Conservation (phyloP, 2,888 invertebrate species). For the Mesodorylaimus sp. region DNA sequence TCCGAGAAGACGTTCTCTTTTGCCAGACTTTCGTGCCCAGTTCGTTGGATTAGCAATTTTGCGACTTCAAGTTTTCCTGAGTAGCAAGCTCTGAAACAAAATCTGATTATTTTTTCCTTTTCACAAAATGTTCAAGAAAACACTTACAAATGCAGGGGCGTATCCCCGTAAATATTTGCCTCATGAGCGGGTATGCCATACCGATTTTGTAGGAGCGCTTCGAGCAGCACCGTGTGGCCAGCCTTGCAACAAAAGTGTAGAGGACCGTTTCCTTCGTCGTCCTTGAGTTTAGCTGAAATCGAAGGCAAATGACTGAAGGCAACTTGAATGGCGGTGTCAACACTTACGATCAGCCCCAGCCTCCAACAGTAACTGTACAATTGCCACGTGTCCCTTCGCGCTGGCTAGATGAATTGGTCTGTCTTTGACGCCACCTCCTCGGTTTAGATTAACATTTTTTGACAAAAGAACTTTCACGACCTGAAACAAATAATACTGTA, state of each 20-base stretch:
- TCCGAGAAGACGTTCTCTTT: constrained; percentile 37
- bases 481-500: constrained; percentile 23
- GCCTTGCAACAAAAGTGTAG: constrained; percentile 36
- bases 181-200: constrained; percentile 25
- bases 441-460: constrained; percentile 33
- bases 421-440: constrained; percentile 34
- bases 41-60: constrained; percentile 29
- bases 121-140: not conserved
- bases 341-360: constrained; percentile 31
- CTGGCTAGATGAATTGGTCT: constrained; percentile 35
- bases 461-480: constrained; percentile 30
- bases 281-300: constrained; percentile 31
- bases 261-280: constrained; percentile 36
- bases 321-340: not conserved
- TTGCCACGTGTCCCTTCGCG: constrained; percentile 30
- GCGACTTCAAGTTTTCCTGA: constrained; percentile 30
- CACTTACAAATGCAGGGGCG: constrained; percentile 34
- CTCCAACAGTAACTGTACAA: constrained; percentile 32
- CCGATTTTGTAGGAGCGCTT: constrained; percentile 27
- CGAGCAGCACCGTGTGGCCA: constrained; percentile 32
- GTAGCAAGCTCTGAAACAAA: constrained; percentile 18
- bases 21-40: constrained; percentile 25
- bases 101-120: constrained; percentile 3
- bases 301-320: not conserved
- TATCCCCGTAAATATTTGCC: constrained; percentile 36